A percentile compares a stretch with the other conserved stretches of the same genome.
These are phyloP conservation scores for Linepithema humile DNA, from an alignment of 1,140 invertebrate species.

Conservation along the genomic window DNA sequence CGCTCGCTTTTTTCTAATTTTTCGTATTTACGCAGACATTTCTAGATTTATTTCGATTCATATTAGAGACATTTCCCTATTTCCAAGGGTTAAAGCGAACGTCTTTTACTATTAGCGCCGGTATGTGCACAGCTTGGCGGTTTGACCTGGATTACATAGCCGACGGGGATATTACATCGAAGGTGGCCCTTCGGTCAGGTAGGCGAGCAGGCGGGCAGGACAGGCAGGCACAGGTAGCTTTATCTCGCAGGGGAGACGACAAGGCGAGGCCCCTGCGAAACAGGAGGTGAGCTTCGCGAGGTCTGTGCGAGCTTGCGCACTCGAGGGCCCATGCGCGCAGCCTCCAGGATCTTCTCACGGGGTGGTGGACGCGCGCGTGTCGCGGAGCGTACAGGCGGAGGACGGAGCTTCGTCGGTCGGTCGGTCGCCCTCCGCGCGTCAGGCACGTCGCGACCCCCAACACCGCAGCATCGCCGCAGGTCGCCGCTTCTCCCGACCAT, in stretches of 20 bases:
- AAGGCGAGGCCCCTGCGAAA: not conserved
- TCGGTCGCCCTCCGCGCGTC: constrained; percentile 59
- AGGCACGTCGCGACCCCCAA: constrained; percentile 69
- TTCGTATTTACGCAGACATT: not conserved
- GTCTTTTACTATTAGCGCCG: not conserved
- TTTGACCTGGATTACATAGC: not conserved
- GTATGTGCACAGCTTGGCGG: not conserved
- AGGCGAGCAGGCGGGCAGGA: not conserved
- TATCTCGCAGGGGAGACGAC: not conserved
- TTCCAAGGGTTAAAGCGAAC: not conserved
- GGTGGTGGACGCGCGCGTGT: constrained; percentile 41
- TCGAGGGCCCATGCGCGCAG: constrained; percentile 26
- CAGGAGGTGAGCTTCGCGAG: constrained; percentile 32
- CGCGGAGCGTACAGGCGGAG: constrained; percentile 16
- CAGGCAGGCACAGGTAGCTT: not conserved
- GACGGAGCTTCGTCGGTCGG: constrained; percentile 38
- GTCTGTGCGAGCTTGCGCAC: constrained; percentile 27
- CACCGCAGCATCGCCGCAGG: constrained; percentile 45
- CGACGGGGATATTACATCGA: not conserved
- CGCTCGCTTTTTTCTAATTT: not conserved
- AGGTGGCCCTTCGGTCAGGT: constrained; percentile 4
- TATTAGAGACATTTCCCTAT: not conserved
- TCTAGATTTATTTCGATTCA: not conserved
- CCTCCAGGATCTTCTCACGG: constrained; percentile 40
- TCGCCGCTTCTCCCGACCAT: constrained; percentile 54